Percentiles rank a stretch among this genome's conserved stretches.
Evolutionary conservation across 1,140 invertebrate species (phyloP).

Genomic region (Heliconius congener): DNA sequence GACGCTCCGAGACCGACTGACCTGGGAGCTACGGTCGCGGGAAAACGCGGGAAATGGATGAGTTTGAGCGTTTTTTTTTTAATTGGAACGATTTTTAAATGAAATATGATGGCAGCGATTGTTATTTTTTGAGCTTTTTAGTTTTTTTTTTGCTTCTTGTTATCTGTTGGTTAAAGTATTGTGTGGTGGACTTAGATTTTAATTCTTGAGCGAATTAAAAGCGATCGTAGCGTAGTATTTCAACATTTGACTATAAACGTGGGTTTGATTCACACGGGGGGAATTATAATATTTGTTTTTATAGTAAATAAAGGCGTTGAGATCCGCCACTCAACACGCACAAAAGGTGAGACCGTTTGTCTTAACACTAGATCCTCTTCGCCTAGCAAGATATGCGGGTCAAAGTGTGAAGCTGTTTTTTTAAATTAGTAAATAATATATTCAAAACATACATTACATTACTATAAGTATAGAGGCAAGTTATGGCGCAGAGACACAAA

Average conservation of each 20-base stretch:
- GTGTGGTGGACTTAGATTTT: neutral
- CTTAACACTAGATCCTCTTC: neutral
- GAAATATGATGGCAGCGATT: slow-evolving; percentile 17
- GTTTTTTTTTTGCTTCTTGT: neutral
- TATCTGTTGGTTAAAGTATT: neutral
- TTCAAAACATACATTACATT: too few relatives aligned
- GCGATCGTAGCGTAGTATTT: neutral
- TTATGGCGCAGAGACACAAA: too few relatives aligned
- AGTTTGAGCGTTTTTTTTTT: slow-evolving; percentile 34
- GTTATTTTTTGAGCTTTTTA: neutral
- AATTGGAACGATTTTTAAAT: slow-evolving; percentile 19
- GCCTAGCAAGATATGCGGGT: neutral
- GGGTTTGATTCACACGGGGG: neutral
- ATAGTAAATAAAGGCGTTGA: neutral
- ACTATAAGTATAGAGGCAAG: neutral
- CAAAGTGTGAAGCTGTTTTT: neutral
- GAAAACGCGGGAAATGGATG: slow-evolving; percentile 40
- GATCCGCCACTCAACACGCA: neutral
- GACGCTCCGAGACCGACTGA: slow-evolving; percentile 33
- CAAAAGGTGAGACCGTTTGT: neutral
- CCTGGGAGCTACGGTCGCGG: slow-evolving; percentile 35
- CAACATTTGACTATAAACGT: neutral
- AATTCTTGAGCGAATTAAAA: neutral
- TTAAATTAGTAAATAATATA: too few relatives aligned
- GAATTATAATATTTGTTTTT: neutral